Base-by-base conservation (phyloP, 2,797 vertebrate genomes). In the Schizopygopsis malacanthus region DNA sequence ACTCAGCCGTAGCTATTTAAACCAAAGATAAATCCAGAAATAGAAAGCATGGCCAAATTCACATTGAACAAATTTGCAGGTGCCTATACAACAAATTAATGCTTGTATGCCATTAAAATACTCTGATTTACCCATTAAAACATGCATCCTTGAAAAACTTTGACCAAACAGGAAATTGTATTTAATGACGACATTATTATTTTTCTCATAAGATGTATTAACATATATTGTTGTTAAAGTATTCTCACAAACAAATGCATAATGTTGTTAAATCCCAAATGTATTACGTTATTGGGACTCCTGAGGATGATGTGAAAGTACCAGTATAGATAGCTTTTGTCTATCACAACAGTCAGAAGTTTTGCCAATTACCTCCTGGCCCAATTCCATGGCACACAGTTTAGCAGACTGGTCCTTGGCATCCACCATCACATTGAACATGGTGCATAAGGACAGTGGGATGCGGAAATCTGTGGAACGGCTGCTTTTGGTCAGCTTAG, bases 381-480 rank as follows among this genome's bases (percentile, higher is more conserved):
- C 98, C 97, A 99, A 96, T 95, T 99, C 98, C 98, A 99, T 98
- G 87, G 97, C 98, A 90, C 98, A 99, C 90, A 99, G 95, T 96
- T 99, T 99, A 93, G 97, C 97, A 90, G 98, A 99, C 89, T 99
- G 98, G 94, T 98, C 97, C 97, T 99, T 99, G 95, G 98, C 98
- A 90, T 99, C 98, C 92, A 99, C 98, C 98, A 99, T 99, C 95
- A 99, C 98, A 88, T 99, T 99, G 95, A 99, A 99, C 98, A 99
- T 99, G 94, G 98, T 99, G 97, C 98, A 99, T 96, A 99, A 96
- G 94, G 98, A 97, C 89, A 98, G 97, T 92, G 98, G 97, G 92
- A 99, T 97, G 94, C 98, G 97, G 94, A 99, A 99, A 96, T 99
- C 98, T 94, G 98, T 99, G 91, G 97, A 97, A 94, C 97, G 97